Base-by-base conservation (phyloP, 2,113 vertebrate genomes). In the Pogona vitticeps region DNA sequence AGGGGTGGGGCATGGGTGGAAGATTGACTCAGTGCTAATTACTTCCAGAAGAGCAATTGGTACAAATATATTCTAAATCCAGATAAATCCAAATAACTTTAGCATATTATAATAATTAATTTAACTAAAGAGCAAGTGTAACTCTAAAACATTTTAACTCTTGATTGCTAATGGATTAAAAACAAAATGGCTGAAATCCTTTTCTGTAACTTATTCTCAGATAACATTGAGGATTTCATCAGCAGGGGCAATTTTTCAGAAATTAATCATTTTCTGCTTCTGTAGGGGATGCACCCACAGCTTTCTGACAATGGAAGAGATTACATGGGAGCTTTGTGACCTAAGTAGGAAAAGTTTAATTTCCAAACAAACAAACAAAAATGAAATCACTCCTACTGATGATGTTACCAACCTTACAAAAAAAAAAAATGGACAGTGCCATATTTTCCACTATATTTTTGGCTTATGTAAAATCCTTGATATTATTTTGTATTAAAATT, bases 401-500 rank as follows among this genome's bases (percentile, higher is more conserved):
- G 46, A 52, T 52, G 46, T 52, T 10, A 52, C 10, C 46, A 52
- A 52, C 46, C 10, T 52, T 6, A 5, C 5, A 52, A 52, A 52
- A 10, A 52, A 52, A n/a, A 84, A 40, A 23, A 76, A 86, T 42
- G 21, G 33, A 81, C 73, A 18, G 63, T 1, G 3, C 78, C 36
- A 85, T 80, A 21, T 63, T 17, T 2, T 26, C 46, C 20, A 36
- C 77, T 31, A 3, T 88, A 36, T 84, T 86, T 1, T 42, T 76
- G 8, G 6, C 10, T 88, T 90, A 6, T 88, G 61, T 92, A 63
- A 84, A 83, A 77, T 18, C 7, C 73, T 89, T 77, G 36, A 20
- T 82, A 90, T 33, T 63, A 80, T 79, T 1, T 10, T 71, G 17
- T 89, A 20, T 52, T 1, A 0, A 26, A 42, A 12, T 4, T 75